A percentile compares a stretch with the other conserved stretches of the same genome.
Conservation (phyloP, 2,797 vertebrate species). For the Mus caroli region DNA sequence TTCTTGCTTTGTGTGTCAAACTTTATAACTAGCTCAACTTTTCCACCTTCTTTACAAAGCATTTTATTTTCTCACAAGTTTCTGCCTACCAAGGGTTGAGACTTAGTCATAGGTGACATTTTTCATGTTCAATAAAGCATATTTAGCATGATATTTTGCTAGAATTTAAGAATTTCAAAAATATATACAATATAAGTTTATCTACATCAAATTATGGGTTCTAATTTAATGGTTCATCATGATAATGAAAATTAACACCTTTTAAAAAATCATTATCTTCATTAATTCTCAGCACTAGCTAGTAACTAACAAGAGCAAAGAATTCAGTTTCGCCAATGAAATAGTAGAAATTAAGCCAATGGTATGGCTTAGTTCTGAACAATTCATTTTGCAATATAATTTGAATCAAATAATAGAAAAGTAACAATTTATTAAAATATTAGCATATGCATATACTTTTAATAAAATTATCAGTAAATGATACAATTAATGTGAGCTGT, state of each 20-base stretch:
- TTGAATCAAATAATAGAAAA: neutral
- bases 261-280: constrained; percentile 28
- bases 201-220: neutral
- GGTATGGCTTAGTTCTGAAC: neutral
- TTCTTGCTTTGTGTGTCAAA: neutral
- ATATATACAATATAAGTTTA: neutral
- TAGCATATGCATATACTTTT: neutral
- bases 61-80: neutral
- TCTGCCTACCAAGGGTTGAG: neutral
- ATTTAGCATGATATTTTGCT: neutral
- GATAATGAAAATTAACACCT: neutral
- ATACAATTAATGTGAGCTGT: neutral
- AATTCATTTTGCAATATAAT: neutral
- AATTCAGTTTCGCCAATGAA: neutral
- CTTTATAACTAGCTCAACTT: neutral
- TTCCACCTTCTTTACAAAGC: neutral
- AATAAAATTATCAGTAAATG: neutral
- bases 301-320: neutral
- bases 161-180: constrained; percentile 3
- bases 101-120: neutral
- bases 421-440: neutral
- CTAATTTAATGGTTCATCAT: neutral
- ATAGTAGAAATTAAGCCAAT: neutral
- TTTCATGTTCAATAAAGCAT: neutral
- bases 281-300: neutral